Percentiles rank a stretch among this genome's conserved stretches.
phyloP scores from a whole-genome alignment of 2,888 invertebrate species.

The Penaeus monodon region DNA sequence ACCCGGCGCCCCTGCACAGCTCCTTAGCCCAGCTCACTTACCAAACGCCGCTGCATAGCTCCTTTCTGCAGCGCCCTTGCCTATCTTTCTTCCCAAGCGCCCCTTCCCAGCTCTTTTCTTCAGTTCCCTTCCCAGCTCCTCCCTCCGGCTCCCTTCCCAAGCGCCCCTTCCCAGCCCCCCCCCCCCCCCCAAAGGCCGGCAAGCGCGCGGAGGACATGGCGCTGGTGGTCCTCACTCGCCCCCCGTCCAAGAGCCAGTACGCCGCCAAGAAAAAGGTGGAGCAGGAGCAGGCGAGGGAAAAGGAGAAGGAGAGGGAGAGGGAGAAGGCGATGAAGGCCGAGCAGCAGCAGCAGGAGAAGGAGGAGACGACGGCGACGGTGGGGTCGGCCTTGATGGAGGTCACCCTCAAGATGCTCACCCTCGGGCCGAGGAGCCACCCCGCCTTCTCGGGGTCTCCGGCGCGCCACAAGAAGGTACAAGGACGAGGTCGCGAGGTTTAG shows the following conservation, averaged over 20 bases:
- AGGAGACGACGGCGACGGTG: conserved; percentile 11
- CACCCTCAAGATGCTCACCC: conserved; percentile 51
- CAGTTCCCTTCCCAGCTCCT: no score
- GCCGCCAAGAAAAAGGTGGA: conserved; percentile 25
- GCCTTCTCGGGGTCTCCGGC: conserved; percentile 25
- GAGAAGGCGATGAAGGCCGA: conserved; percentile 8
- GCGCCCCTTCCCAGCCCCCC: not conserved
- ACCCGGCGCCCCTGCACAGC: no score
- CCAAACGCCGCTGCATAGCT: no score
- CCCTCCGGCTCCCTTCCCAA: no score
- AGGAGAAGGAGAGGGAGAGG: not conserved
- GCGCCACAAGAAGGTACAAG: conserved; percentile 40
- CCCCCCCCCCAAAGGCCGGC: not conserved
- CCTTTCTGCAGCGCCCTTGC: no score
- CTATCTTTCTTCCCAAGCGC: no score
- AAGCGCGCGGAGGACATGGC: conserved; percentile 23
- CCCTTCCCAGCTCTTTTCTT: no score
- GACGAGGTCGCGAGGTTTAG: no score
- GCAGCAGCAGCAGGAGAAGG: conserved; percentile 11
- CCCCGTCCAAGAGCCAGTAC: conserved; percentile 43
- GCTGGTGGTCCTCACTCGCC: conserved; percentile 44
- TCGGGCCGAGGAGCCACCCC: conserved; percentile 48
- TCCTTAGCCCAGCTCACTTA: no score
- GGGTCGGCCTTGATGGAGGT: conserved; percentile 55
- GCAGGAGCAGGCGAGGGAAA: not conserved